Base-by-base conservation (phyloP, 2,113 vertebrate species). In the Silurus asotus region DNA sequence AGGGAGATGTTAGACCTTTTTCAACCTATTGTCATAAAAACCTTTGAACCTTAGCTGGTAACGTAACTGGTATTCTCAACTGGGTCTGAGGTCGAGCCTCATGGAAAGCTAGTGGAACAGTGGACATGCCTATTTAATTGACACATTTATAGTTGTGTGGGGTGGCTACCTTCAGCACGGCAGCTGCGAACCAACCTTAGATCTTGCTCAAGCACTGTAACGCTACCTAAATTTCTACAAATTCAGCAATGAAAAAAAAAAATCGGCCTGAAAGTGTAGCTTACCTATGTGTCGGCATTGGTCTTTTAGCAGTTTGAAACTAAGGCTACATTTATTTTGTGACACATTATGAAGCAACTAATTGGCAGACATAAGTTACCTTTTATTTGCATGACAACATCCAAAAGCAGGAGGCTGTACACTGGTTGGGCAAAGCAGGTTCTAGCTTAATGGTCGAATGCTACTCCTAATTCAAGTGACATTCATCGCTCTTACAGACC, bases 81-180 rank as follows among this genome's bases (percentile, higher is more conserved):
- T 95, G 93, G 95, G 96, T 95, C 95, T 92, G 94, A 94, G 95
- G 96, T 96, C 96, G 96, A 94, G 95, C 95, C 95, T 96, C 94
- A 94, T 91, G 94, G 94, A 90, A 92, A 93, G 92, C 53, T 94
- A 91, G 85, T 77, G 72, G 89, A 89, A 82, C 61, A 72, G 81
- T 86, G 86, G 87, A 83, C 84, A 83, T 70, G 88, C 80, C 59
- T 69, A 75, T 58, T 67, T 77, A 78, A 86, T 74, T 74, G 20
- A 74, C 87, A 88, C 79, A 85, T 76, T 81, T 23, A 75, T 84
- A 88, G 69, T 17, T 64, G 85, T 74, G 70, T 77, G 88, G 49
- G 51, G 77, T 28, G 80, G n/a, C 87, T 84, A 77, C 81, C 86
- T 87, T 88, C 83, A 55, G 56, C 70, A 84, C 86, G 88, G 87